Conservation (phyloP, 2,888 invertebrate genomes). For the Sisyra nigra region DNA sequence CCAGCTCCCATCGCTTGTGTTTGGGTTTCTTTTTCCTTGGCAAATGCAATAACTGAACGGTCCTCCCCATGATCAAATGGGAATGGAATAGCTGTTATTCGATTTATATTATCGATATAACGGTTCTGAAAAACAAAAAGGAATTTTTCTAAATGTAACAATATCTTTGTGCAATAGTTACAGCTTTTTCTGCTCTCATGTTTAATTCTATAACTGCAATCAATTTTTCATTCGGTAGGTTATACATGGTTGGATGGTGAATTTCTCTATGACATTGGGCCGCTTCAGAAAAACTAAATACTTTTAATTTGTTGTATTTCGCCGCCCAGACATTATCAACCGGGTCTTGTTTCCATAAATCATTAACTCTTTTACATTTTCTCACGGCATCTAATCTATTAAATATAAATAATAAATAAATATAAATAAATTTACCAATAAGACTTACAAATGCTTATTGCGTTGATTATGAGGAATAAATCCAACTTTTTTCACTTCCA, state of each 20-base stretch:
- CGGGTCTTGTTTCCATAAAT: slow-evolving; percentile 36
- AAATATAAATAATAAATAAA: slow-evolving; percentile 7
- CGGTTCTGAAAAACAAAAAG: slow-evolving; percentile 33
- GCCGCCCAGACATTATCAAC: slow-evolving; percentile 46
- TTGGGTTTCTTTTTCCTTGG: slow-evolving; percentile 44
- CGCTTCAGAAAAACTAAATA: slow-evolving; percentile 59
- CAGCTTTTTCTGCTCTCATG: slow-evolving; percentile 56
- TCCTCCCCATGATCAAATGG: slow-evolving; percentile 51
- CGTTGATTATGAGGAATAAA: slow-evolving; percentile 56
- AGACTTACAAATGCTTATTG: slow-evolving; percentile 33
- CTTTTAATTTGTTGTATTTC: slow-evolving; percentile 36
- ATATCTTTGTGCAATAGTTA: no score
- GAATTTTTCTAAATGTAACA: no score
- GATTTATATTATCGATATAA: slow-evolving; percentile 49
- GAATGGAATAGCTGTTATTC: slow-evolving; percentile 49
- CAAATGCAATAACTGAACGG: slow-evolving; percentile 56
- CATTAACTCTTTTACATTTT: slow-evolving; percentile 38
- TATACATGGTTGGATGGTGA: slow-evolving; percentile 69
- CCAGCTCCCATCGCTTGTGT: slow-evolving; percentile 49
- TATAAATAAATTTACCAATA: neutral
- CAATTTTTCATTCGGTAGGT: slow-evolving; percentile 54
- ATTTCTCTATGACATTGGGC: slow-evolving; percentile 62
- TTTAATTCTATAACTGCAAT: slow-evolving; percentile 61
- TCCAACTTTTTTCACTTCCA: slow-evolving; percentile 57
- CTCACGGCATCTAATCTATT: slow-evolving; percentile 27